Conservation (phyloP, 2,113 vertebrate genomes). For the Psilopsiagon aurifrons region DNA sequence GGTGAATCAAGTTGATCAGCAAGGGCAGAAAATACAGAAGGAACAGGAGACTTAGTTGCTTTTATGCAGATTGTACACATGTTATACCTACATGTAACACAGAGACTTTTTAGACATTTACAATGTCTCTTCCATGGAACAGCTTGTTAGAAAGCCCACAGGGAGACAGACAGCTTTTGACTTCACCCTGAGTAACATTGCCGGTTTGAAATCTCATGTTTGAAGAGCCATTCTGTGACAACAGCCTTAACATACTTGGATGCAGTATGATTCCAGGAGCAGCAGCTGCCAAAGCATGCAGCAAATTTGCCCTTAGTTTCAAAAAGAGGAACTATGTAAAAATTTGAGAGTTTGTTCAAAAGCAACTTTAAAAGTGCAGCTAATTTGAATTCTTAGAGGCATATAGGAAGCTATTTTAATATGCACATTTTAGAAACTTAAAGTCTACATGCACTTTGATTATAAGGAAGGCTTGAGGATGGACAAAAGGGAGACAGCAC, state of each 20-base stretch:
- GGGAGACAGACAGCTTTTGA: not conserved
- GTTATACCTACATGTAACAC: not conserved
- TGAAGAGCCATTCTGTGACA: not conserved
- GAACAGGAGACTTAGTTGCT: not conserved
- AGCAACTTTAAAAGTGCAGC: not conserved
- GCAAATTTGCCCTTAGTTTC: not conserved
- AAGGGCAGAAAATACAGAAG: not conserved
- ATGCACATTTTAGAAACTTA: not conserved
- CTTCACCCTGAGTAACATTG: not conserved
- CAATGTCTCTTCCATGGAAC: not conserved
- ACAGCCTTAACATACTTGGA: not conserved
- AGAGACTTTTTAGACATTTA: not conserved
- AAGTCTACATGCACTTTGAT: not conserved
- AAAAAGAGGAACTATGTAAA: not conserved
- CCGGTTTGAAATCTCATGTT: not conserved
- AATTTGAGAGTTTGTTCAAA: not conserved
- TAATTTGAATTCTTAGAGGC: not conserved
- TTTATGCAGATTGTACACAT: not conserved
- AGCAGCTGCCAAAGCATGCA: not conserved
- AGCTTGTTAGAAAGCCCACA: not conserved
- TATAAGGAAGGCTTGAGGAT: not conserved
- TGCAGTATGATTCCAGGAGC: not conserved
- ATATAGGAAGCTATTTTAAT: not conserved
- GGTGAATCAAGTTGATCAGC: not conserved
- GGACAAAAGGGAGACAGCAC: not conserved